Evolutionary conservation across 2,888 invertebrate genomes (phyloP).

Genomic region (Tachystola acroxantha): DNA sequence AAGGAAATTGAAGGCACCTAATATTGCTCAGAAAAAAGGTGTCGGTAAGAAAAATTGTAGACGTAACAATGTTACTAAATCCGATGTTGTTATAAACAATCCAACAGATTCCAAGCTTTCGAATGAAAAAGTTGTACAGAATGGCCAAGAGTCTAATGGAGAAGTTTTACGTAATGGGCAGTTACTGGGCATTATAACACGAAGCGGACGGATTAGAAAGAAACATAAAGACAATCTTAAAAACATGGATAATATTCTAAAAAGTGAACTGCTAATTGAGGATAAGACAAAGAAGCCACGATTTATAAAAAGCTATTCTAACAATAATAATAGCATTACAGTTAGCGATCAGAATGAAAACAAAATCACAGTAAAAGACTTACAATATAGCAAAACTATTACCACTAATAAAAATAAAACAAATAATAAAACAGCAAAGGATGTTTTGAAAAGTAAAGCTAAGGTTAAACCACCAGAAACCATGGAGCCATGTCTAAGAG

Average conservation of each 20-base stretch:
- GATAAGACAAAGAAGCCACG: constrained; percentile 19
- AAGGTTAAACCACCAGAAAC: background rate
- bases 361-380: constrained; percentile 8
- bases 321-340: constrained; percentile 71
- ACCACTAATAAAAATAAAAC: constrained; percentile 11
- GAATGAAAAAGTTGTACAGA: background rate
- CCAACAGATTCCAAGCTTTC: background rate
- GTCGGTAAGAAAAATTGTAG: constrained; percentile 42
- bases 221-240: constrained; percentile 37
- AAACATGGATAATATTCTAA: constrained; percentile 49
- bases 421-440: constrained; percentile 7
- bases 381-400: constrained; percentile 8
- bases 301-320: constrained; percentile 8
- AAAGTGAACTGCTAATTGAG: constrained; percentile 52
- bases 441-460: background rate
- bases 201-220: constrained; percentile 35
- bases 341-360: constrained; percentile 43
- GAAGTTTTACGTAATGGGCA: background rate
- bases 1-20: constrained; percentile 51
- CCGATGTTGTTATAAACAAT: constrained; percentile 3
- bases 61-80: constrained; percentile 25
- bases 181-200: constrained; percentile 19
- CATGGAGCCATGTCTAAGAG: constrained; percentile 5
- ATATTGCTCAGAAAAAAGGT: constrained; percentile 35
- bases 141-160: constrained; percentile 5